phyloP scores from a whole-genome alignment of 2,888 invertebrate species.

The Eupithecia subfuscata region DNA sequence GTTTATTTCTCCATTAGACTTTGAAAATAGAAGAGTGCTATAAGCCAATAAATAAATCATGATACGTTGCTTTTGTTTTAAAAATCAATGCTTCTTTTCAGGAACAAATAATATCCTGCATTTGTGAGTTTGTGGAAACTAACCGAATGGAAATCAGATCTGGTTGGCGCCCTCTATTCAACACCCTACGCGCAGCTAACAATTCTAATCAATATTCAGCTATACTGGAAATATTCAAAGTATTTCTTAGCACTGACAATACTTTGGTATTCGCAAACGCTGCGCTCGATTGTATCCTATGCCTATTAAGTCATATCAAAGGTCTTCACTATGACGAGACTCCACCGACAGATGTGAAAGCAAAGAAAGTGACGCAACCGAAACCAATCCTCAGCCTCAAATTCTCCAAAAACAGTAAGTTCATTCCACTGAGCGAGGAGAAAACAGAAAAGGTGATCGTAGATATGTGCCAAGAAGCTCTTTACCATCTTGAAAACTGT shows the following conservation, averaged over 20 bases:
- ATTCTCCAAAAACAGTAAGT: slow-evolving; percentile 79
- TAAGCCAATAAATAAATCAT: not conserved
- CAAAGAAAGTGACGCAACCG: slow-evolving; percentile 67
- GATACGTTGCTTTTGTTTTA: not conserved
- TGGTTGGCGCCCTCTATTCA: slow-evolving; percentile 98
- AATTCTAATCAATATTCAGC: slow-evolving; percentile 89
- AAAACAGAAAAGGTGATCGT: slow-evolving; percentile 80
- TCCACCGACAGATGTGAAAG: slow-evolving; percentile 74
- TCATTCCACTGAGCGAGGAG: slow-evolving; percentile 76
- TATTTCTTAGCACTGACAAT: slow-evolving; percentile 96
- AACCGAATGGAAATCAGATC: slow-evolving; percentile 96
- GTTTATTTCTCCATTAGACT: slow-evolving; percentile 6
- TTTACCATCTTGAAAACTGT: slow-evolving; percentile 93
- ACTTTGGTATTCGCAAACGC: slow-evolving; percentile 97
- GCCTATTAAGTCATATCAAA: slow-evolving; percentile 90
- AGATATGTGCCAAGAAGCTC: slow-evolving; percentile 89
- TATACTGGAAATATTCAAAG: slow-evolving; percentile 95
- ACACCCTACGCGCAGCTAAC: slow-evolving; percentile 94
- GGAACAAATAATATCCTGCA: slow-evolving; percentile 96
- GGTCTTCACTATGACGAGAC: slow-evolving; percentile 86
- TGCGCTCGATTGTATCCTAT: slow-evolving; percentile 96
- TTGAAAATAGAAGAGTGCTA: not conserved
- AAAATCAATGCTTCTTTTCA: slow-evolving; percentile 62
- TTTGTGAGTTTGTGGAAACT: slow-evolving; percentile 98
- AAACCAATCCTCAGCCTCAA: slow-evolving; percentile 74